Percentiles rank a stretch among this genome's conserved stretches.
phyloP scores from a whole-genome alignment of 2,797 vertebrate genomes.

The Pipistrellus pipistrellus region DNA sequence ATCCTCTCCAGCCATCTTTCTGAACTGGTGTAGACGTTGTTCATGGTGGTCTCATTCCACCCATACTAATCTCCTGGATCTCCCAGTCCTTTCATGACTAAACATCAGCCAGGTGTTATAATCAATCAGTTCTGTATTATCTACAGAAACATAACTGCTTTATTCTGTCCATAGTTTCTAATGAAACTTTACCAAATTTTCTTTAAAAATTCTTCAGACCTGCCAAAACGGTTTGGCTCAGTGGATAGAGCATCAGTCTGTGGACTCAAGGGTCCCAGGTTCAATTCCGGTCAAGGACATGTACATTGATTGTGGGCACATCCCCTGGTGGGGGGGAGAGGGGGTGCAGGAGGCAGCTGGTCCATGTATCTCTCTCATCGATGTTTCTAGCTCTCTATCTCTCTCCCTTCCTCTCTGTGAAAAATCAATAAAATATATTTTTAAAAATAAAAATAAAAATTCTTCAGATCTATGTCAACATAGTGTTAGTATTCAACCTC shows the following conservation, averaged over 20 bases:
- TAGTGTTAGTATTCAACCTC: not conserved
- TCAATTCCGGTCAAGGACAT: too few species aligned
- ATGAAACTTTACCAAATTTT: slow-evolving; percentile 24
- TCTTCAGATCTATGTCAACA: not conserved
- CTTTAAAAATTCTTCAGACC: not conserved
- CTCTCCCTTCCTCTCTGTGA: too few species aligned
- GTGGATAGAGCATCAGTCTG: too few species aligned
- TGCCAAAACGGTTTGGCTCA: not conserved
- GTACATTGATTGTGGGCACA: too few species aligned
- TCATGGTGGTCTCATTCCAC: not conserved
- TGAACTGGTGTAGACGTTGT: not conserved
- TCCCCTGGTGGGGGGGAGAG: too few species aligned
- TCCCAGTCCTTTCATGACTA: not conserved
- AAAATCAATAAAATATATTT: too few species aligned
- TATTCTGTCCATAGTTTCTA: not conserved
- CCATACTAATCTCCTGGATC: not conserved
- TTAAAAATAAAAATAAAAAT: not conserved
- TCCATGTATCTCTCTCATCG: too few species aligned
- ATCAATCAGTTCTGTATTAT: not conserved
- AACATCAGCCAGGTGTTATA: not conserved
- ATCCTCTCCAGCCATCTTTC: not conserved
- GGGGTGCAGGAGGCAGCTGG: too few species aligned
- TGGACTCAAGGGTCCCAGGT: too few species aligned
- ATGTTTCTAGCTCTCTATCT: too few species aligned
- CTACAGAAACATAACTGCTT: not conserved